phyloP scores from a whole-genome alignment of 2,888 invertebrate species.

The Bibio marci region DNA sequence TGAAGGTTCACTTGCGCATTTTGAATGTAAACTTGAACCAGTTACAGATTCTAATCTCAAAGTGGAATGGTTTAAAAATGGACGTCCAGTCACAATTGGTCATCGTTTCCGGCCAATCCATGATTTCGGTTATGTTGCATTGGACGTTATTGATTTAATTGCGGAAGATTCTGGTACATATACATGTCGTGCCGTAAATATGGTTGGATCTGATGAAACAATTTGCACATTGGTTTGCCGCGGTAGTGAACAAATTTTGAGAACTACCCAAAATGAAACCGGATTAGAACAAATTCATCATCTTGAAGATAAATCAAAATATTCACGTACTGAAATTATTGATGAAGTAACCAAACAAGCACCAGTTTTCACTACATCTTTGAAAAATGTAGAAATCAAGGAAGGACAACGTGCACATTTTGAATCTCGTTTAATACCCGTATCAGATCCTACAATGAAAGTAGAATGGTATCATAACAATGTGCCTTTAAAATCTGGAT shows the following conservation, averaged over 20 bases:
- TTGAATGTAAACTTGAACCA: constrained; percentile 94
- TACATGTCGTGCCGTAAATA: constrained; percentile 83
- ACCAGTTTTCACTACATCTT: constrained; percentile 81
- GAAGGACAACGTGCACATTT: constrained; percentile 92
- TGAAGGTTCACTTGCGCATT: constrained; percentile 88
- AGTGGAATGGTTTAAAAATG: constrained; percentile 95
- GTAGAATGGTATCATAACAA: constrained; percentile 95
- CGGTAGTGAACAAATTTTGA: constrained; percentile 64
- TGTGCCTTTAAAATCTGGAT: constrained; percentile 76
- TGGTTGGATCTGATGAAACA: constrained; percentile 77
- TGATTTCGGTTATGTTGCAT: constrained; percentile 95
- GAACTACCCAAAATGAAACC: constrained; percentile 71
- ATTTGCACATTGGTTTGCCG: constrained; percentile 54
- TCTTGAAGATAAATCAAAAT: constrained; percentile 67
- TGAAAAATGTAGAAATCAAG: constrained; percentile 81
- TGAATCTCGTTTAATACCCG: constrained; percentile 84
- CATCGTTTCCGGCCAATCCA: constrained; percentile 92
- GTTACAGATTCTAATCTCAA: constrained; percentile 91
- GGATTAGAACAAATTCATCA: constrained; percentile 80
- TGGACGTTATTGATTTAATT: constrained; percentile 90
- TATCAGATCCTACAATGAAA: constrained; percentile 82
- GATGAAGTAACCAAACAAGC: constrained; percentile 81
- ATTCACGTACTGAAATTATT: constrained; percentile 52
- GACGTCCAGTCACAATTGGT: constrained; percentile 81
- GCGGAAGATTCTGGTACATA: constrained; percentile 91